Percentiles rank a stretch among this genome's conserved stretches.
phyloP scores from a whole-genome alignment of 2,888 invertebrate species.

The Calliphora vomitoria region DNA sequence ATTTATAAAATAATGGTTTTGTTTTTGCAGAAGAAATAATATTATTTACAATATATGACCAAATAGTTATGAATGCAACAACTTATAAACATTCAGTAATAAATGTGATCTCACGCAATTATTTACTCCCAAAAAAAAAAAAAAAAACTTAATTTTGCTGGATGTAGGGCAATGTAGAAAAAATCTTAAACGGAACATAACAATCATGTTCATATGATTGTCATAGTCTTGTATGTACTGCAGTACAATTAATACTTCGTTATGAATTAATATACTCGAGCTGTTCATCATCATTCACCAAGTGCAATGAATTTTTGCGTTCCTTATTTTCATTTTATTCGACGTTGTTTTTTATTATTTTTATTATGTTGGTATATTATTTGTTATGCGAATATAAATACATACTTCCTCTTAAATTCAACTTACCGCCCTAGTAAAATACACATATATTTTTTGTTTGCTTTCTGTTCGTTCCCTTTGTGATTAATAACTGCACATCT shows the following conservation, averaged over 20 bases:
- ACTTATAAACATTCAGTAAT: too few relatives aligned
- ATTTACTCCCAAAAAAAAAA: too few relatives aligned
- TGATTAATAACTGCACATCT: constrained; percentile 68
- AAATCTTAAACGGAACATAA: not conserved
- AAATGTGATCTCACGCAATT: too few relatives aligned
- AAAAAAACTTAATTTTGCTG: too few relatives aligned
- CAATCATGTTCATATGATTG: not conserved
- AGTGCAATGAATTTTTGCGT: constrained; percentile 19
- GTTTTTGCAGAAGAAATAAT: too few relatives aligned
- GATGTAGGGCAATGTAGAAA: not conserved
- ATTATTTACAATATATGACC: too few relatives aligned
- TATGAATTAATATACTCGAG: constrained; percentile 12
- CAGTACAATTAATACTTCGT: not conserved
- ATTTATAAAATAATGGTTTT: too few relatives aligned
- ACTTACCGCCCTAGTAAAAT: constrained; percentile 24
- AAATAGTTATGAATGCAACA: too few relatives aligned
- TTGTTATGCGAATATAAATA: constrained; percentile 37
- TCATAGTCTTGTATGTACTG: not conserved
- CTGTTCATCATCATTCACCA: not conserved
- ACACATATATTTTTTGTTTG: not conserved
- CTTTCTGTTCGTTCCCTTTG: constrained; percentile 49
- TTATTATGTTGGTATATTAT: constrained; percentile 12
- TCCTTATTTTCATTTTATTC: not conserved
- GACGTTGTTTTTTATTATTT: not conserved
- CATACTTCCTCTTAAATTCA: constrained; percentile 40